These are phyloP conservation scores for Halichoeres trimaculatus DNA, from an alignment of 2,113 vertebrate species.

Conservation along the genomic window DNA sequence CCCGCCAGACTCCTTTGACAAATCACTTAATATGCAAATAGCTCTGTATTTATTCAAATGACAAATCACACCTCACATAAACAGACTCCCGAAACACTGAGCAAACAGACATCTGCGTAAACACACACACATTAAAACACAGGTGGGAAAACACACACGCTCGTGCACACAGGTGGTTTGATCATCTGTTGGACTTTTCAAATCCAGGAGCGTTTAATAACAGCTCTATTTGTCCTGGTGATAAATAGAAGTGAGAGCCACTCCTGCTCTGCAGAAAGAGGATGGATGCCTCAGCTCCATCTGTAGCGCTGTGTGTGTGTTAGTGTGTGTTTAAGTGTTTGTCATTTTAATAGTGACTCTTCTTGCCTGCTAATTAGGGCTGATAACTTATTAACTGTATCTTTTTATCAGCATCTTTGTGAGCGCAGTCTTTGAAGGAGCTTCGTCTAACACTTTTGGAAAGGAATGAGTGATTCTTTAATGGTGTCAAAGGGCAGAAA, in stretches of 20 bases:
- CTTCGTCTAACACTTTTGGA: not conserved
- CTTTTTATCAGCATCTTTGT: not conserved
- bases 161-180: conserved; percentile 13
- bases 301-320: conserved; percentile 17
- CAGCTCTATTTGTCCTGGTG: conserved; percentile 32
- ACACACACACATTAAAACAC: not conserved
- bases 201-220: conserved; percentile 31
- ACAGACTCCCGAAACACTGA: conserved; percentile 43
- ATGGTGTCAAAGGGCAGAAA: not conserved
- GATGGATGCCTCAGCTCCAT: conserved; percentile 26
- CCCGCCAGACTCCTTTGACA: conserved; percentile 47
- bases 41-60: conserved; percentile 57
- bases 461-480: not conserved
- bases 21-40: conserved; percentile 74
- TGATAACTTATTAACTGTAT: not conserved
- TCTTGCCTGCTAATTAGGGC: not conserved
- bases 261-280: conserved; percentile 25
- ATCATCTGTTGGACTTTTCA: conserved; percentile 28
- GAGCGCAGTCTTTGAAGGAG: not conserved
- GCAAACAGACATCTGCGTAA: not conserved
- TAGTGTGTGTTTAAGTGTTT: conserved; percentile 1
- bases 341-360: not conserved
- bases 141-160: conserved; percentile 9
- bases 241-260: conserved; percentile 20
- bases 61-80: conserved; percentile 50